Base-by-base conservation (phyloP, 2,797 vertebrate genomes). In the Sebastes variabilis region DNA sequence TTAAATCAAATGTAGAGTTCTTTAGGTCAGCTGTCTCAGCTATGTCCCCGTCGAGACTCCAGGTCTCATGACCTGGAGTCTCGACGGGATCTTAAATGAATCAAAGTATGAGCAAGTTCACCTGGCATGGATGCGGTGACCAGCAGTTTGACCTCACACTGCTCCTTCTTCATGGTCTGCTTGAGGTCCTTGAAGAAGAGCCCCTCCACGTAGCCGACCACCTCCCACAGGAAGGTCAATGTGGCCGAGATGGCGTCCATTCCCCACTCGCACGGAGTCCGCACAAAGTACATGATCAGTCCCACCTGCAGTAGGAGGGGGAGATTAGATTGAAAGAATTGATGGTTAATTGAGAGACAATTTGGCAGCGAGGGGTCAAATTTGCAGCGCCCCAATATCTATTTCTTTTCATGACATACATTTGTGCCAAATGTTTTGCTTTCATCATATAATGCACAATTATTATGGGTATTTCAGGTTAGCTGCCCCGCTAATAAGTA, bases 141-240 rank as follows among this genome's bases (percentile, higher is more conserved):
- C 83, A 99, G 93, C 66, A 99, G 95, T 75, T 99, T 99, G 77
- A 99, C 98, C 91, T 99, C 99, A 85, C 99, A 99, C 85, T 99
- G 99, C 80, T 99, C 98, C 87, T 99, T 99, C 95, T 99, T 99
- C 98, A 99, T 99, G 55, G 99, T 99, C 95, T 99, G 98, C 89
- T 99, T 99, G 79, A 99, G 97, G 79, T 99, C 98, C 88, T 99
- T 99, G 92, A 99, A 99, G 95, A 99, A 99, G 3, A 99, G 97
- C 16, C 99, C 98, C 92, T 99, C 99, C 46, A 99, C 98, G 0
- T 98, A 99, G 18, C 98, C 97, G 2, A 99, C 99, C 87, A 99
- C 97, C 93, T 99, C 98, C 99, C 99, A 99, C 20, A 99, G 95
- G 92, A 99, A 99, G 66, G 99, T 99, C 67, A 99, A 92, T 0